Conservation (phyloP, 2,888 invertebrate species). For the Brassicogethes aeneus region DNA sequence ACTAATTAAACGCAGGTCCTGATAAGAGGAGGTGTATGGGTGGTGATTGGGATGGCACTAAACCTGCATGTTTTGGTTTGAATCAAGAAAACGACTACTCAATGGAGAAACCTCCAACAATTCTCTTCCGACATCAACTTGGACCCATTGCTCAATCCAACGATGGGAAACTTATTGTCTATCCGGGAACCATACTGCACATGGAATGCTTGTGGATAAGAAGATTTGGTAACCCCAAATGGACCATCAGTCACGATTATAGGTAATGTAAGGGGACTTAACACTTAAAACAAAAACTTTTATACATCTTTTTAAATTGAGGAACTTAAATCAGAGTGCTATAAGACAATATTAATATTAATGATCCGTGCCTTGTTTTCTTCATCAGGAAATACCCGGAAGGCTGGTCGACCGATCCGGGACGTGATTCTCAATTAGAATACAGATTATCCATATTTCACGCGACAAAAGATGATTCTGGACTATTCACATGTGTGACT, state of each 20-base stretch:
- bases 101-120: constrained; percentile 79
- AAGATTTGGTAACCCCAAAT: constrained; percentile 76
- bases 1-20: constrained; percentile 44
- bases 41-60: constrained; percentile 73
- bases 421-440: constrained; percentile 68
- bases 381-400: constrained; percentile 57
- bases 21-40: constrained; percentile 63
- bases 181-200: constrained; percentile 76
- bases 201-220: constrained; percentile 87
- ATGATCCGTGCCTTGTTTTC: too few species aligned
- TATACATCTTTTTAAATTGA: too few species aligned
- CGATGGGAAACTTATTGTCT: constrained; percentile 75
- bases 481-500: constrained; percentile 74
- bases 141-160: constrained; percentile 83
- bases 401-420: constrained; percentile 77
- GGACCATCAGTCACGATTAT: constrained; percentile 65
- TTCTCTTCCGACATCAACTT: constrained; percentile 69
- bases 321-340: too few species aligned
- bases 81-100: constrained; percentile 84
- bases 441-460: constrained; percentile 73
- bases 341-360: too few species aligned
- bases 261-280: constrained; percentile 40
- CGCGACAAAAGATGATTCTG: constrained; percentile 76
- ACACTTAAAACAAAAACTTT: too few species aligned
- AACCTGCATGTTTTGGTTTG: constrained; percentile 69